Percentiles rank a stretch among this genome's conserved stretches.
These are phyloP conservation scores for Malaclemys terrapin DNA, from an alignment of 2,113 vertebrate genomes.

Conservation along the genomic window DNA sequence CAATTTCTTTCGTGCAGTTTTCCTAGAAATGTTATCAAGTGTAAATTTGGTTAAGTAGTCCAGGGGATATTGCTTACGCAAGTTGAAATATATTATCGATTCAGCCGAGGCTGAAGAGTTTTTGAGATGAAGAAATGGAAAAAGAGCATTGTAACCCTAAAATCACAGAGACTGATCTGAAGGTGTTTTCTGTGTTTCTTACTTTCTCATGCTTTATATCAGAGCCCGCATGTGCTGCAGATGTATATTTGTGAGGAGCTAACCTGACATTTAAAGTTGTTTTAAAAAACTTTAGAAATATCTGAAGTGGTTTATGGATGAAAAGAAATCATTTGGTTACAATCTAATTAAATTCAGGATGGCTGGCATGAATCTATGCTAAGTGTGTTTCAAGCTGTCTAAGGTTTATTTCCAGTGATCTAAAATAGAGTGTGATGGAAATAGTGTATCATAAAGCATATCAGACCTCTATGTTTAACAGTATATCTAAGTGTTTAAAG, in stretches of 20 bases:
- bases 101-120: neutral
- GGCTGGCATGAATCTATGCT: neutral
- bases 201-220: neutral
- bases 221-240: neutral
- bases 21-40: neutral
- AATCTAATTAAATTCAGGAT: conserved; percentile 1
- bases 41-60: neutral
- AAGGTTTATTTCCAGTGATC: neutral
- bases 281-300: neutral
- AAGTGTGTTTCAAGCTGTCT: neutral
- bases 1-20: neutral
- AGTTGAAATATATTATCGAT: neutral
- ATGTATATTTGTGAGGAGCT: neutral
- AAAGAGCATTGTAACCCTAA: neutral
- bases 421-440: neutral
- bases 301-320: neutral
- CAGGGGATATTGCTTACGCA: neutral
- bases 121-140: neutral
- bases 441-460: neutral
- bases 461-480: neutral
- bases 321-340: neutral
- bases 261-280: neutral
- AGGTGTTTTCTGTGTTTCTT: neutral
- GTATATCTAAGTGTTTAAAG: neutral
- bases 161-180: neutral